These are phyloP conservation scores for Xestia sexstrigata DNA, from an alignment of 2,888 invertebrate species.

Conservation along the genomic window DNA sequence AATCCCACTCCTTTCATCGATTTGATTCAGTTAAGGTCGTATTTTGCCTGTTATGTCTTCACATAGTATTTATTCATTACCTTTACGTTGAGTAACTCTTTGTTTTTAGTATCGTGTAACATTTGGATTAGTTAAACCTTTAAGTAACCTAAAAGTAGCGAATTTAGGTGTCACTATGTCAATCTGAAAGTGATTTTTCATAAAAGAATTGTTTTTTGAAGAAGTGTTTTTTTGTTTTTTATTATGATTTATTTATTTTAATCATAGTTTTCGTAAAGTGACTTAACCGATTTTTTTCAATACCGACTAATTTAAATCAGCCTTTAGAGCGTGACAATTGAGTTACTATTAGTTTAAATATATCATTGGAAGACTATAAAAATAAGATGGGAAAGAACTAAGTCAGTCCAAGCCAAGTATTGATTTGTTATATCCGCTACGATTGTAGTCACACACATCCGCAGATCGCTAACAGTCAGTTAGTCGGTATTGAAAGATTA, in stretches of 20 bases:
- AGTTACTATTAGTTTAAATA: background rate
- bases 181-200: background rate
- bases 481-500: slow-evolving; percentile 4
- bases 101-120: background rate
- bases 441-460: slow-evolving; percentile 28
- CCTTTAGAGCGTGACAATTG: background rate
- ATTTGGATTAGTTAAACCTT: background rate
- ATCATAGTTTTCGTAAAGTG: background rate
- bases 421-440: slow-evolving; percentile 35
- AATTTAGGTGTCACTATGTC: background rate
- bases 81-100: background rate
- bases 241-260: too few species aligned
- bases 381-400: background rate
- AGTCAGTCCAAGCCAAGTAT: slow-evolving; percentile 17
- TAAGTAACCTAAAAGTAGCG: too few species aligned
- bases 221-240: too few species aligned
- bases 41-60: background rate
- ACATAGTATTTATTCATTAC: background rate
- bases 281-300: too few species aligned
- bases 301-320: background rate
- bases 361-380: background rate
- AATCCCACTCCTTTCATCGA: background rate
- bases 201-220: too few species aligned
- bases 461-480: slow-evolving; percentile 1
- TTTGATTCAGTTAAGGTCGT: background rate